A percentile compares a stretch with the other conserved stretches of the same genome.
Conservation (phyloP, 2,888 invertebrate genomes). For the Muschampia plurimacula region DNA sequence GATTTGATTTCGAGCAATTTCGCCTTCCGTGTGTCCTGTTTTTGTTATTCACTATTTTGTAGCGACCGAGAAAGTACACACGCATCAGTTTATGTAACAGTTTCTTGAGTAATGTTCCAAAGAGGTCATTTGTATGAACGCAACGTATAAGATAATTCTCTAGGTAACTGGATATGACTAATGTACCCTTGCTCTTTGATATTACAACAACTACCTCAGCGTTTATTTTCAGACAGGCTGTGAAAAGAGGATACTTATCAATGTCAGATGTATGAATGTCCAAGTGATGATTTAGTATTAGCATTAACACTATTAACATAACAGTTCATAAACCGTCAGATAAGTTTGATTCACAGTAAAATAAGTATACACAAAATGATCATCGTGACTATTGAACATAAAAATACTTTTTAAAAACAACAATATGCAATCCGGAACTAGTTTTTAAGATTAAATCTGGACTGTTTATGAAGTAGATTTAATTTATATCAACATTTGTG, state of each 20-base stretch:
- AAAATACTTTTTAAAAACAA: not conserved
- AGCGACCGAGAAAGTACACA: conserved; percentile 79
- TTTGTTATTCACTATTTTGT: conserved; percentile 68
- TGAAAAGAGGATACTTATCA: conserved; percentile 79
- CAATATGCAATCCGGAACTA: not conserved
- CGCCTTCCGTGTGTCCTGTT: conserved; percentile 82
- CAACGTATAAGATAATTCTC: conserved; percentile 16
- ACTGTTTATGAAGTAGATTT: conserved; percentile 78
- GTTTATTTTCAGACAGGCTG: conserved; percentile 80
- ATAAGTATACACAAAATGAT: conserved; percentile 3
- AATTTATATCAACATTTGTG: conserved; percentile 59
- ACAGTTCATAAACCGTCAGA: conserved; percentile 74
- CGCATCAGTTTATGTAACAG: conserved; percentile 59
- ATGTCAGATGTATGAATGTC: conserved; percentile 83
- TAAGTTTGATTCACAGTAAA: conserved; percentile 9
- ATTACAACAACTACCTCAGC: conserved; percentile 82
- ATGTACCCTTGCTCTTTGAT: conserved; percentile 76
- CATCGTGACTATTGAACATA: not conserved
- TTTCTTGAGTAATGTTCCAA: conserved; percentile 24
- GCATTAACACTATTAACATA: conserved; percentile 82
- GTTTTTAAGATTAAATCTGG: conserved; percentile 44
- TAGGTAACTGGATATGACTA: conserved; percentile 34
- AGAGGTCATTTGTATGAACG: not conserved
- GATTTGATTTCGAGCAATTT: conserved; percentile 77
- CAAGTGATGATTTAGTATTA: conserved; percentile 79